A percentile compares a stretch with the other conserved stretches of the same genome.
phyloP scores from a whole-genome alignment of 2,113 vertebrate genomes.

The Oxyruncus cristatus region DNA sequence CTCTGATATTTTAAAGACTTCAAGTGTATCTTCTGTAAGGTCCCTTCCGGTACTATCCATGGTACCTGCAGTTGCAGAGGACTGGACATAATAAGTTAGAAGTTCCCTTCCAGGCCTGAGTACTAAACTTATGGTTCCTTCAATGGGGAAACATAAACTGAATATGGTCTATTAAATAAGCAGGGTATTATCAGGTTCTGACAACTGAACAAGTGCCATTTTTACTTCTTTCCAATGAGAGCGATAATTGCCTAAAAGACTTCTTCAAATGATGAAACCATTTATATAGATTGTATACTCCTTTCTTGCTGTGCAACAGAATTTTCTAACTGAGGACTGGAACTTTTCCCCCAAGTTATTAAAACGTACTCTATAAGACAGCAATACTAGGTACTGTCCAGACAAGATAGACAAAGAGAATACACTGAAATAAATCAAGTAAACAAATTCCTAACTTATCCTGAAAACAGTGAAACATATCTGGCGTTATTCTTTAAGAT shows the following conservation, averaged over 20 bases:
- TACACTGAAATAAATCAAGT: background rate
- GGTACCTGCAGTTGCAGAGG: background rate
- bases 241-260: background rate
- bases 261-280: background rate
- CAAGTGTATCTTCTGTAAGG: background rate
- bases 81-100: background rate
- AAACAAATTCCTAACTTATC: background rate
- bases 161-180: background rate
- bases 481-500: background rate
- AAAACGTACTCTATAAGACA: background rate
- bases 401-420: background rate
- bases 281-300: background rate
- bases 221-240: background rate
- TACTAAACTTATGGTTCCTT: background rate
- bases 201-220: background rate
- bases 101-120: background rate
- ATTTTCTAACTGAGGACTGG: background rate
- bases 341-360: background rate
- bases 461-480: background rate
- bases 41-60: background rate
- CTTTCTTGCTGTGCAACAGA: background rate
- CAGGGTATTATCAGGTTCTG: background rate
- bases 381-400: background rate
- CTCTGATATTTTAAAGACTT: background rate
- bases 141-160: background rate